Conservation (phyloP, 1,140 invertebrate genomes). For the Calosoma granatense region DNA sequence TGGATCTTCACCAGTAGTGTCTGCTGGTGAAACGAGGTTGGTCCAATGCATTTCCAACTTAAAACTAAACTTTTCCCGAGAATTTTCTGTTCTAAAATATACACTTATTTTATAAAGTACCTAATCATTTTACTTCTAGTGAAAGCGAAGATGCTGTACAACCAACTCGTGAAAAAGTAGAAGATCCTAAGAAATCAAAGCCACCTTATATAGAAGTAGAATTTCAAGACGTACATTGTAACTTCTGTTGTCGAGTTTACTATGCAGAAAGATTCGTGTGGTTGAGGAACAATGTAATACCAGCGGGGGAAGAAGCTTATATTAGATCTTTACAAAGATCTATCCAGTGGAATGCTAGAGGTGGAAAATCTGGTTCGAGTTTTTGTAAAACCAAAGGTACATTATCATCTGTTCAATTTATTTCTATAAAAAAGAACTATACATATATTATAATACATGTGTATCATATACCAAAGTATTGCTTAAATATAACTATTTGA, state of each 20-base stretch:
- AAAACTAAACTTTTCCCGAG: too few relatives aligned
- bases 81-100: too few relatives aligned
- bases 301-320: conserved; percentile 60
- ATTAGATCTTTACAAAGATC: conserved; percentile 81
- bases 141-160: conserved; percentile 14
- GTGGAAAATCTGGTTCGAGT: conserved; percentile 92
- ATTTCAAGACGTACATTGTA: conserved; percentile 59
- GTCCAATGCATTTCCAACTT: conserved; percentile 11
- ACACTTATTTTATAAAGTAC: too few relatives aligned
- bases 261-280: conserved; percentile 79
- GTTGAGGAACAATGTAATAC: conserved; percentile 58
- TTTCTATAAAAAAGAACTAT: too few relatives aligned
- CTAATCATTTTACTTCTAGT: conserved; percentile 13
- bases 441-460: too few relatives aligned
- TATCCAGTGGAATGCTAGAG: conserved; percentile 85
- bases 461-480: too few relatives aligned
- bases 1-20: conserved; percentile 9
- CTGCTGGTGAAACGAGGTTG: conserved; percentile 26
- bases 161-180: conserved; percentile 27
- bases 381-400: conserved; percentile 89
- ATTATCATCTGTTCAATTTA: conserved; percentile 13
- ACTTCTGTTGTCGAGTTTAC: conserved; percentile 76
- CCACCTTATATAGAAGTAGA: conserved; percentile 61
- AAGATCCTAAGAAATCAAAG: conserved; percentile 34
- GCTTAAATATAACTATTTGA: too few relatives aligned